Percentiles rank a stretch among this genome's conserved stretches.
Evolutionary conservation across 2,888 invertebrate genomes (phyloP).

Genomic region (Protonemura montana): DNA sequence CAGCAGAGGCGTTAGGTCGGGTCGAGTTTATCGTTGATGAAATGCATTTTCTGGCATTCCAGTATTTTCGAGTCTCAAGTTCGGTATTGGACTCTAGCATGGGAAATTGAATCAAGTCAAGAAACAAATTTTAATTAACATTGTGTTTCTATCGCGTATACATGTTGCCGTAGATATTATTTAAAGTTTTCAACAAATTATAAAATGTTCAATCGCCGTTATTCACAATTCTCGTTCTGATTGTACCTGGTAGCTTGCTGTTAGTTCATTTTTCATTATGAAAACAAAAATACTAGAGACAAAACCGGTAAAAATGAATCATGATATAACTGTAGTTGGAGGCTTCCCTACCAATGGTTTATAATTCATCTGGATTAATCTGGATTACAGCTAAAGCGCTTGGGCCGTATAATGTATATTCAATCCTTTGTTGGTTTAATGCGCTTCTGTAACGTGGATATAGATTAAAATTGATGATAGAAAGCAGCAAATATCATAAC

Average conservation of each 20-base stretch:
- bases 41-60: no score
- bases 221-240: neutral
- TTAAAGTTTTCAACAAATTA: no score
- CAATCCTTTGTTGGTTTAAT: conserved; percentile 1
- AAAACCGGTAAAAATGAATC: neutral
- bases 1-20: neutral
- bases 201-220: no score
- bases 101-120: no score
- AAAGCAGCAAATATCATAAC: neutral
- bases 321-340: neutral
- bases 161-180: no score
- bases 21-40: no score
- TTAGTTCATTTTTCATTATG: conserved; percentile 8
- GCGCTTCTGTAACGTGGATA: neutral
- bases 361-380: conserved; percentile 5
- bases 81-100: no score
- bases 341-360: neutral
- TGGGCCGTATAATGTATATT: conserved; percentile 24
- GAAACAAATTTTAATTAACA: no score
- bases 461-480: conserved; percentile 14
- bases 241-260: neutral
- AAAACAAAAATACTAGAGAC: neutral
- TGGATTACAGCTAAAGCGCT: conserved; percentile 18
- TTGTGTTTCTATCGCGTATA: no score
- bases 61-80: no score